Conservation (phyloP, 1,140 invertebrate genomes). For the Solenopsis fugax region DNA sequence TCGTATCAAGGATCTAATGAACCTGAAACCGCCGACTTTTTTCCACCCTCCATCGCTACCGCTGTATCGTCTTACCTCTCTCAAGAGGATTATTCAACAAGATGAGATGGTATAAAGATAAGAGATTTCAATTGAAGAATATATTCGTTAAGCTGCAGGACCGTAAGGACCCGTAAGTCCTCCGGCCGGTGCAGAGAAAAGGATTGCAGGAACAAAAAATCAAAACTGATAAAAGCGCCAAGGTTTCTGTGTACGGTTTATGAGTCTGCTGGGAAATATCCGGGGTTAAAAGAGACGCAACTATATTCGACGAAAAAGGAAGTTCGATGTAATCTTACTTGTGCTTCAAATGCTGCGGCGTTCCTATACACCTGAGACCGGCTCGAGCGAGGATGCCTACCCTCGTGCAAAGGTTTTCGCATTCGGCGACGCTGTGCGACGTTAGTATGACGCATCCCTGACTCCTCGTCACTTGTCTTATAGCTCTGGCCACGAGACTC, state of each 20-base stretch:
- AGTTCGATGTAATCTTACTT: conserved; percentile 83
- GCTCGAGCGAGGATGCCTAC: conserved; percentile 91
- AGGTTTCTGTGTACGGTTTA: conserved; percentile 33
- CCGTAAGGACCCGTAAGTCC: conserved; percentile 11
- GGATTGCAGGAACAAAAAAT: conserved; percentile 14
- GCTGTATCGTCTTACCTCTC: neutral
- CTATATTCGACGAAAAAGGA: conserved; percentile 5
- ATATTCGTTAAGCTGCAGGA: conserved; percentile 30
- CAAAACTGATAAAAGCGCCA: conserved; percentile 33
- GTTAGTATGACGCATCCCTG: conserved; percentile 89
- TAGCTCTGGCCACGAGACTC: conserved; percentile 88
- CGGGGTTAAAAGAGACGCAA: conserved; percentile 28
- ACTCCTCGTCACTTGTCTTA: conserved; percentile 85
- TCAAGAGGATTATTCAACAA: conserved; percentile 31
- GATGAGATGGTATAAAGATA: conserved; percentile 37
- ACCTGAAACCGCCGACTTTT: neutral
- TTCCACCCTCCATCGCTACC: too few species aligned
- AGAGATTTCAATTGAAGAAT: conserved; percentile 21
- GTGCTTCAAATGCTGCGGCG: conserved; percentile 90
- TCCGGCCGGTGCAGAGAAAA: neutral
- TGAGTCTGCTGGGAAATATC: conserved; percentile 58
- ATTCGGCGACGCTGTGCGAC: conserved; percentile 93
- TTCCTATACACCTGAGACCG: conserved; percentile 90
- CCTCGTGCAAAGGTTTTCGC: conserved; percentile 90
- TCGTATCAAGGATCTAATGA: neutral